Evolutionary conservation across 2,113 vertebrate genomes (phyloP), one percentile per base, ranked within the genome.

Genomic region (Aptenodytes forsteri): DNA sequence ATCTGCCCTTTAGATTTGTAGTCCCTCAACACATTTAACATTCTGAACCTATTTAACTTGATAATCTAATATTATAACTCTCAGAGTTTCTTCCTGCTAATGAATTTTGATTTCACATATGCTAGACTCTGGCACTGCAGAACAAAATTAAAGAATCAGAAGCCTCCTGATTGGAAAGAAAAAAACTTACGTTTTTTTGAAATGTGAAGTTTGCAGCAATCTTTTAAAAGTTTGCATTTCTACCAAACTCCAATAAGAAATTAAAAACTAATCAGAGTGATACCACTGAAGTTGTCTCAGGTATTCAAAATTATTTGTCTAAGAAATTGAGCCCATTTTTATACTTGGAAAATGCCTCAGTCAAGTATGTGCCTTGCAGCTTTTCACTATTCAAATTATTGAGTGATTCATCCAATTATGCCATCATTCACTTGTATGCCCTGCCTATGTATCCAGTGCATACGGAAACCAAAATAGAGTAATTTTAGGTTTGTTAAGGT

Each of bases 171-270:
- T 3, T 26, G 13, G 26, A 75, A 72, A 47, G 32, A 34, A 27
- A 55, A n/a, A 32, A 10, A 8, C 1, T 3, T 3, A n/a, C 19
- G 1, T 14, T 52, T 23, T 38, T 76, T 49, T 38, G 0, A 34
- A 79, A 30, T 17, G 7, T 46, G 58, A 29, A 19, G 11, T 40
- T 40, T 49, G 27, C 72, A 47, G 36, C 2, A 3, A 42, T 27
- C 20, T 83, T 80, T 71, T 25, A 22, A 18, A 72, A 62, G 5
- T 58, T 67, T 67, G 23, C 10, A 75, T 83, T 78, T 76, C 77
- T 80, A 83, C 19, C 42, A 47, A 69, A 69, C 19, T 34, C 44
- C 4, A 2, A 4, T 14, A 80, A 44, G 23, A 83, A 69, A 70
- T n/a, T 77, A 49, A 52, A 90, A 69, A 61, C 9, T 12, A 3